A percentile compares a stretch with the other conserved stretches of the same genome.
These are phyloP conservation scores for Prenolepis imparis DNA, from an alignment of 2,888 invertebrate genomes.

Conservation along the genomic window DNA sequence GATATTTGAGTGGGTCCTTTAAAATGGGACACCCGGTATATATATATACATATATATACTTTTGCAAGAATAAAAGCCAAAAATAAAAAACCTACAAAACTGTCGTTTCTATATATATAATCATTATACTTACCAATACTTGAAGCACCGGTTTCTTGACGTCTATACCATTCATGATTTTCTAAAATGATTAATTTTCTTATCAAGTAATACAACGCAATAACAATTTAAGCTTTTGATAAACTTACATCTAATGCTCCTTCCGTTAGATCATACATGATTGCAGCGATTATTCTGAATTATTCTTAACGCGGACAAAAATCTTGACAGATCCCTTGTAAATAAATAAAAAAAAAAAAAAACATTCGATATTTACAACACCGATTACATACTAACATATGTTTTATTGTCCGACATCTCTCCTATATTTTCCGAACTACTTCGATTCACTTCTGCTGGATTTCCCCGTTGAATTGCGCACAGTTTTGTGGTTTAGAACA, in stretches of 20 bases:
- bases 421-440: not conserved
- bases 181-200: constrained; percentile 85
- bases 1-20: too few relatives aligned
- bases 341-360: not conserved
- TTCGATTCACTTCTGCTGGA: too few relatives aligned
- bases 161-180: constrained; percentile 92
- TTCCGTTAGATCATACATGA: constrained; percentile 75
- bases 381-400: not conserved
- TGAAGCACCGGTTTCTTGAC: constrained; percentile 93
- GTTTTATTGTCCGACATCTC: not conserved
- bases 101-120: not conserved
- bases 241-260: constrained; percentile 79
- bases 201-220: not conserved
- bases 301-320: not conserved
- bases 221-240: constrained; percentile 9
- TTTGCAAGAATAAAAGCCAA: too few relatives aligned
- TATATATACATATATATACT: too few relatives aligned
- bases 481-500: too few relatives aligned
- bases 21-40: too few relatives aligned
- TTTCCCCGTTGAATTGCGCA: too few relatives aligned
- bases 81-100: not conserved
- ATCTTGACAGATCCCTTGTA: not conserved
- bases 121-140: constrained; percentile 88
- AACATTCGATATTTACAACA: not conserved
- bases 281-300: constrained; percentile 16